Evolutionary conservation across 2,113 vertebrate genomes (phyloP).

Genomic region (Daboia siamensis): DNA sequence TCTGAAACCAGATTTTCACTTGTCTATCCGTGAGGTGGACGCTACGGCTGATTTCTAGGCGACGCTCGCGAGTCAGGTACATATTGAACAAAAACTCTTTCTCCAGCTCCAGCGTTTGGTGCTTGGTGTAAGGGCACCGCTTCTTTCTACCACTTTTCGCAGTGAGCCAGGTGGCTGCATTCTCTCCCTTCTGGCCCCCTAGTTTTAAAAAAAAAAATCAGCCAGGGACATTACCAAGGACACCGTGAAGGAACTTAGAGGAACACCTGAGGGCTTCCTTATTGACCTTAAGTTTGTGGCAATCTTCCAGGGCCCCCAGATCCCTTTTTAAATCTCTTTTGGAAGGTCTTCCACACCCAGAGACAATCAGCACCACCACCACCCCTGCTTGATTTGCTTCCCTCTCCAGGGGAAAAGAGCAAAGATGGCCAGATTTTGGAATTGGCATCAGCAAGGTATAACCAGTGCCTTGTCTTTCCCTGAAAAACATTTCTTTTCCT

Average conservation of each 20-base stretch:
- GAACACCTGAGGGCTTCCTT: not conserved
- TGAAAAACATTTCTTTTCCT: not conserved
- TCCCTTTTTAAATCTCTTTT: not conserved
- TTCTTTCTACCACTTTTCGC: conserved; percentile 98
- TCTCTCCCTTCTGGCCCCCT: conserved; percentile 88
- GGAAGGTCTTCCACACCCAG: not conserved
- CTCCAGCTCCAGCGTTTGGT: too few relatives aligned
- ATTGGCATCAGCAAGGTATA: not conserved
- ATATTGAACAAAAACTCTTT: too few relatives aligned
- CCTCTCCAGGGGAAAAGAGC: not conserved
- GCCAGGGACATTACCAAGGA: conserved; percentile 57
- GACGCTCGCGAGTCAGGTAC: too few relatives aligned
- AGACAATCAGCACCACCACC: not conserved
- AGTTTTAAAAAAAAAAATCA: conserved; percentile 65
- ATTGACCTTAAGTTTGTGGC: not conserved
- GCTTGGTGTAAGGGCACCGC: conserved; percentile 69
- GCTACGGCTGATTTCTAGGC: too few relatives aligned
- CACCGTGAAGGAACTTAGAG: conserved; percentile 5
- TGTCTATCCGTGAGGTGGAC: too few relatives aligned
- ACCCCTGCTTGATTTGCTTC: not conserved
- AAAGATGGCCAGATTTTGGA: not conserved
- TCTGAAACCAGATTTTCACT: too few relatives aligned
- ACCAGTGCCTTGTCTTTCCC: not conserved
- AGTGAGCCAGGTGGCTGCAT: conserved; percentile 92
- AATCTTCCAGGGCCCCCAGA: not conserved